Base-by-base conservation (phyloP, 2,797 vertebrate species). In the Bradypodion ventrale region DNA sequence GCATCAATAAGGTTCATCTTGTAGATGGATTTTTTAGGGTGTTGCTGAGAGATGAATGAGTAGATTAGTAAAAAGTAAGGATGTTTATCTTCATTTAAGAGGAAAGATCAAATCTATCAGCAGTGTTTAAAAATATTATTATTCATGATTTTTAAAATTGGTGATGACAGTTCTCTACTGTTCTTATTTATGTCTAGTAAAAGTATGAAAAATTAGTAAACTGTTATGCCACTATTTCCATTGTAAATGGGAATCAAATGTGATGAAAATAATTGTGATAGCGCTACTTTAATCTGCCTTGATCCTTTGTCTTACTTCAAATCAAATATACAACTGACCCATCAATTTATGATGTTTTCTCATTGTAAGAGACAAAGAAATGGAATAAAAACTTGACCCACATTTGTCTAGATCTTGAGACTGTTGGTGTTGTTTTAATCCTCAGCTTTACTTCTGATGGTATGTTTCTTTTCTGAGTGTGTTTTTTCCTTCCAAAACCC, bases 301-400 rank as follows among this genome's bases (percentile, higher is more conserved):
- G 4, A 13, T 29, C 52, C 16, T 27, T 75, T 46, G 9, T 40
- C 44, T 52, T 37, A 9, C 75, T 83, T 74, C 59, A 79, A n/a
- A 85, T 32, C 19, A 35, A 66, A 74, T n/a, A 0, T 25, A 9
- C 35, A 56, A 46, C 40, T 74, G 42, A 74, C 80, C 42, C 37
- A 35, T 44, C n/a, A 74, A 27, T 44, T 8, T 4, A 40, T 5
- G 52, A 56, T 80, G 40, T 52, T 79, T 79, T 65, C 42, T 79
- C 59, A 65, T 40, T 74, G 76, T 15, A 44, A 80, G 46, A 78
- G 72, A 35, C 70, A 85, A 66, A 66, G 76, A 25, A 80, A 80
- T 75, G 37, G 62, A 44, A 80, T 25, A 60, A 42, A 49, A 80
- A 44, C 62, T 68, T 66, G 73, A 27, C 60, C 42, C 46, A 15